phyloP scores from a whole-genome alignment of 2,797 vertebrate genomes.

The Pangasius sanitwongsei region DNA sequence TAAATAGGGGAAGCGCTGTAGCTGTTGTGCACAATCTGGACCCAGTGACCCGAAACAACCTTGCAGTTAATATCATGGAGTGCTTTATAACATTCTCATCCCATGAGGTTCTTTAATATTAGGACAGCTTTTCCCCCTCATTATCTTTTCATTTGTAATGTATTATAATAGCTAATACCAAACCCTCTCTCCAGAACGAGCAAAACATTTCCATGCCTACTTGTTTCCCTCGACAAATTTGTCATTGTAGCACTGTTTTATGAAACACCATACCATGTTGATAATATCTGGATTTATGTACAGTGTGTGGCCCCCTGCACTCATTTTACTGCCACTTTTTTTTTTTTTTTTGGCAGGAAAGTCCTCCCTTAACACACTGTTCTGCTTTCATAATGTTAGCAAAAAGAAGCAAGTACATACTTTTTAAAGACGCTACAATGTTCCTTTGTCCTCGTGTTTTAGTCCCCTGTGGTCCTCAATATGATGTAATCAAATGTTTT shows the following conservation, averaged over 20 bases:
- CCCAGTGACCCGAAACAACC: background rate
- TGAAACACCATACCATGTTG: background rate
- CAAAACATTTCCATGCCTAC: background rate
- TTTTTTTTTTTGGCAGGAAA: background rate
- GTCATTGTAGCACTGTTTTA: background rate
- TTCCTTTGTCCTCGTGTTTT: slow-evolving; percentile 28
- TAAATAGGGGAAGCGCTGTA: background rate
- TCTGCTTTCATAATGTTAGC: background rate
- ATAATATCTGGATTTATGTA: slow-evolving; percentile 1
- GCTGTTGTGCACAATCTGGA: background rate
- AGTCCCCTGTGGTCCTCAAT: slow-evolving; percentile 31
- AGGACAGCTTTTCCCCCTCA: background rate
- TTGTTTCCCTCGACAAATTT: background rate
- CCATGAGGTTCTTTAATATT: background rate
- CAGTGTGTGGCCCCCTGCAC: background rate
- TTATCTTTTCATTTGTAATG: background rate
- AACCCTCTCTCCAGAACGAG: background rate
- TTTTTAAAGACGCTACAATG: slow-evolving; percentile 13
- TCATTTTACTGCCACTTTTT: background rate
- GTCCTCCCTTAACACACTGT: background rate
- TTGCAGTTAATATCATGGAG: background rate
- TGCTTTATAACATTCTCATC: slow-evolving; percentile 3
- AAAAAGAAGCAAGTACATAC: background rate
- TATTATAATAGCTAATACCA: slow-evolving; percentile 12
- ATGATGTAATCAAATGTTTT: slow-evolving; percentile 47